Base-by-base conservation (phyloP, 2,888 invertebrate genomes). In the Suillia variegata region DNA sequence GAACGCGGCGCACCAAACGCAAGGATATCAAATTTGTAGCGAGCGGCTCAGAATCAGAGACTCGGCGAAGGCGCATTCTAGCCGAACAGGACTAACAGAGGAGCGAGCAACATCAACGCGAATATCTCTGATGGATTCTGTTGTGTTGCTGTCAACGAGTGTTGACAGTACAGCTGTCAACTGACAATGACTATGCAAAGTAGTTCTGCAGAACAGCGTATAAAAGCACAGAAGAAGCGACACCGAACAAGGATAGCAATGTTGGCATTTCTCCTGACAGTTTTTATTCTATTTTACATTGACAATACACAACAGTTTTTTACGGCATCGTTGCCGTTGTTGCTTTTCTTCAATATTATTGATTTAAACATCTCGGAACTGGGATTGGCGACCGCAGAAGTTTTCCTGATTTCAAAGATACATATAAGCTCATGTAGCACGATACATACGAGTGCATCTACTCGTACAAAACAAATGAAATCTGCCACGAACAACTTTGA, bases 41-140 rank as follows among this genome's bases (percentile, higher is more conserved):
- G 12, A 13, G 10, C 38, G 38, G 38, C 38, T 6, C 26, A 6
- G 38, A n/a, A 13, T 38, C n/a, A 10, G 26, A n/a, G n/a, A n/a
- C n/a, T n/a, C n/a, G n/a, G n/a, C n/a, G n/a, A n/a, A 26, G 26
- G 26, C 26, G 26, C 26, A 5, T 26, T 26, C n/a, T 13, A n/a
- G 10, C 38, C 6, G 38, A 8, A 38, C 38, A 4, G 38, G 4
- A 38, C n/a, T n/a, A 4, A n/a, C 38, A 5, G 38, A 8, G n/a
- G 12, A 38, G 17, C 26, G 20, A 49, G 20, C 33, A 20, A 33
- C 56, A 38, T 42, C 51, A 42, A 13, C 38, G 42, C 42, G 42
- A 56, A 31, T 56, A 47, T 58, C 58, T 58, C 58, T 38, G 54
- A 58, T 54, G 54, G 54, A 54, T 58, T 54, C 38, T 42, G 58